phyloP scores from a whole-genome alignment of 2,888 invertebrate genomes.

The Eucera pruinosa region DNA sequence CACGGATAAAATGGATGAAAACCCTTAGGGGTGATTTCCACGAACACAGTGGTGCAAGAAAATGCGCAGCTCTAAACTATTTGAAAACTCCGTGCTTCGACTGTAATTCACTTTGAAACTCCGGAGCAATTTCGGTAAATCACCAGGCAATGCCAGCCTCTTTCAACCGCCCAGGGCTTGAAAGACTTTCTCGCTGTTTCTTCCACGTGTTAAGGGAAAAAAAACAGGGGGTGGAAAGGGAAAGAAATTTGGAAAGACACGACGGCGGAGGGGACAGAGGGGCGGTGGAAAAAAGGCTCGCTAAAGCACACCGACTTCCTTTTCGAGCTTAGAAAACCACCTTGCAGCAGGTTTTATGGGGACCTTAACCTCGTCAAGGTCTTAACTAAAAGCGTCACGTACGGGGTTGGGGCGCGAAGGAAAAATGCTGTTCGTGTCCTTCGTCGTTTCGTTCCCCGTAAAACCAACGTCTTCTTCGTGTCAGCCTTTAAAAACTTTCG shows the following conservation, averaged over 20 bases:
- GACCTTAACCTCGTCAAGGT: conserved; percentile 58
- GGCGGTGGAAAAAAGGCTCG: conserved; percentile 12
- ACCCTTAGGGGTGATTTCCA: conserved; percentile 19
- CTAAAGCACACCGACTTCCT: conserved; percentile 17
- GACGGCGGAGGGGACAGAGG: not conserved
- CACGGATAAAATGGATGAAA: not conserved
- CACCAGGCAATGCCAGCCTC: conserved; percentile 47
- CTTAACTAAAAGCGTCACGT: conserved; percentile 65
- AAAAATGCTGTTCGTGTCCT: conserved; percentile 39
- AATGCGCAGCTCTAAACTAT: conserved; percentile 41
- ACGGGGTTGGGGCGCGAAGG: conserved; percentile 3
- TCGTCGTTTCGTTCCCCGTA: conserved; percentile 1
- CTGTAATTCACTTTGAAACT: conserved; percentile 72
- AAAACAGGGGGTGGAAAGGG: not conserved
- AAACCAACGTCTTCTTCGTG: conserved; percentile 17
- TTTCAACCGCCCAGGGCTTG: not conserved
- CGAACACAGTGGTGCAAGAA: conserved; percentile 21
- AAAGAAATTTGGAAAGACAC: conserved; percentile 30
- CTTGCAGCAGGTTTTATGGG: conserved; percentile 44
- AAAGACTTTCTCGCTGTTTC: conserved; percentile 42
- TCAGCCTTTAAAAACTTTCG: not conserved
- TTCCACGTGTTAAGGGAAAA: not conserved
- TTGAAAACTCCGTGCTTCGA: conserved; percentile 39
- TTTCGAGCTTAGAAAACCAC: conserved; percentile 20
- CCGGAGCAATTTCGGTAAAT: conserved; percentile 71